Evolutionary conservation across 2,113 vertebrate genomes (phyloP), one percentile per base, ranked within the genome.

Genomic region (Tapirus terrestris): DNA sequence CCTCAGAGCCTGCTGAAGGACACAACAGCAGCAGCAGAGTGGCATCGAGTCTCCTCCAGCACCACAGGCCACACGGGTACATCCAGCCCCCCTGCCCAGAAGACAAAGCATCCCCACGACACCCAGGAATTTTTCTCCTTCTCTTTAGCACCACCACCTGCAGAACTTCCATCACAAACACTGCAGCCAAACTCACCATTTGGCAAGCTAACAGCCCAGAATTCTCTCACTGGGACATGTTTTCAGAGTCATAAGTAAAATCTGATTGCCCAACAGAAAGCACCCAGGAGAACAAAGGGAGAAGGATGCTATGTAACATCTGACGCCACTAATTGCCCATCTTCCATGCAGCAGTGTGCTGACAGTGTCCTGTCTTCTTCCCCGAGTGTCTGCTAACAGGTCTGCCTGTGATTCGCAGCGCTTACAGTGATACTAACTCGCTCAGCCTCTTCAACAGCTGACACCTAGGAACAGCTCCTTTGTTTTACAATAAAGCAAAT

Each of bases 321-420:
- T 77, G 93, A 75, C 91, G 98, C 94, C 63, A 91, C 85, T 98
- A 98, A 98, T 88, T 98, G 97, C 89, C 97, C 97, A 97, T 98
- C 95, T 96, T 97, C 53, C 96, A 91, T 97, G 97, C 91, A 98
- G 97, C 96, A 97, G 95, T 93, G 87, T 36, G 58, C 72, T 70
- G 77, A 77, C 14, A 25, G 85, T 31, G 12, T 70, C 20, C 89
- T 89, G 45, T 92, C 83, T 87, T 76, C 75, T 67, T 84, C 65
- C 45, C 86, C 56, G 51, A 92, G 96, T 60, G 56, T 83, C 63
- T 84, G 51, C 58, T 90, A 83, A 81, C 79, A 96, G 83, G 75
- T 91, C 89, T 23, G 17, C 39, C 89, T 76, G 33, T 84, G 80
- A 98, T 95, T 86, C 61, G 61, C 23, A 60, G 81, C 76, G 75